phyloP scores from a whole-genome alignment of 1,140 invertebrate genomes.

The Orius laevigatus region DNA sequence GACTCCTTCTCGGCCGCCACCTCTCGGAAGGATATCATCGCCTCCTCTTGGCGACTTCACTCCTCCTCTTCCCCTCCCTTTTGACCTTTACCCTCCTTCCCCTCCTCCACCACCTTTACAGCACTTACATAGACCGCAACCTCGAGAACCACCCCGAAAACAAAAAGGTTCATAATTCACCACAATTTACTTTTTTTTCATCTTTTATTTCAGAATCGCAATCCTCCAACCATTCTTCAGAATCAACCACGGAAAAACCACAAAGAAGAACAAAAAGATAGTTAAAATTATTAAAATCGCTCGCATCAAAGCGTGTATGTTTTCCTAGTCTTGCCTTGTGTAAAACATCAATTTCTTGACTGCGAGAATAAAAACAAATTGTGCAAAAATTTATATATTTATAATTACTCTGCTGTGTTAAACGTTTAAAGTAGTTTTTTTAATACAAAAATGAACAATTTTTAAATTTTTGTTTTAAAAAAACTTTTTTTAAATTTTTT shows the following conservation, averaged over 20 bases:
- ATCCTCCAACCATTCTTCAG: conserved; percentile 15
- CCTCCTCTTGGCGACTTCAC: conserved; percentile 29
- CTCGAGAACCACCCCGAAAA: conserved; percentile 10
- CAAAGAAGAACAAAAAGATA: conserved; percentile 14
- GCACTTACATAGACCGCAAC: conserved; percentile 14
- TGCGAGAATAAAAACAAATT: not conserved
- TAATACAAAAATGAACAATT: not conserved
- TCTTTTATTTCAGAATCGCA: conserved; percentile 16
- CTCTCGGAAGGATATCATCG: conserved; percentile 43
- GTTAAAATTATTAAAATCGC: not conserved
- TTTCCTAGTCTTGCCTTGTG: not conserved
- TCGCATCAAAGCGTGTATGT: not conserved
- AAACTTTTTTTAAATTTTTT: no score
- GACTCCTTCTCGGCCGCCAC: conserved; percentile 37
- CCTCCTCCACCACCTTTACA: conserved; percentile 7
- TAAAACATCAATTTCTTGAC: no score
- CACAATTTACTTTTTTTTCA: no score
- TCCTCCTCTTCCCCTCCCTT: conserved; percentile 18
- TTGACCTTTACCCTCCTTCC: conserved; percentile 15
- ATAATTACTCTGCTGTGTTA: not conserved
- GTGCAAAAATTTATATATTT: conserved; percentile 3
- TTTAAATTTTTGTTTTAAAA: not conserved
- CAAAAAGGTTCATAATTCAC: conserved; percentile 17
- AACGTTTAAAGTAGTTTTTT: not conserved
- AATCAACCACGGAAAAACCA: conserved; percentile 10